Evolutionary conservation across 92 coral and sea anemone species (phyloP).

Genomic region (Paragorgia papillata): DNA sequence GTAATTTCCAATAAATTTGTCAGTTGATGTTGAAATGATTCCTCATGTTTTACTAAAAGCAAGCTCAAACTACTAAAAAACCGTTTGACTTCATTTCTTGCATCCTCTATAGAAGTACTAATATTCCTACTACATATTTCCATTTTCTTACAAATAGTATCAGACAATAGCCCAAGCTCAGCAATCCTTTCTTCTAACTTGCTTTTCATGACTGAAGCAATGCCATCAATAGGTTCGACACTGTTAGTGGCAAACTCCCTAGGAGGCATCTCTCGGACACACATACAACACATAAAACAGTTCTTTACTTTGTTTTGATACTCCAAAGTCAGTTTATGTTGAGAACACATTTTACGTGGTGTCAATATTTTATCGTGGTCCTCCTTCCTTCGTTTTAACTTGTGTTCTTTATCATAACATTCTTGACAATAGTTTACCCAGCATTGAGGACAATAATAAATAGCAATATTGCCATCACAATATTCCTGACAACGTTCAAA

Average conservation of each 20-base stretch:
- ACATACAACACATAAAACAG: slow-evolving; percentile 33
- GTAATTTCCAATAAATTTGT: slow-evolving; percentile 18
- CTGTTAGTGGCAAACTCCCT: slow-evolving; percentile 24
- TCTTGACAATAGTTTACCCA: slow-evolving; percentile 84
- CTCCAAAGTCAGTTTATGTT: slow-evolving; percentile 85
- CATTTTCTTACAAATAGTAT: slow-evolving; percentile 11
- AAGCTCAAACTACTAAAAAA: slow-evolving; percentile 31
- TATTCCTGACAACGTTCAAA: slow-evolving; percentile 71
- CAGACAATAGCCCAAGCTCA: neutral
- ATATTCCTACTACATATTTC: slow-evolving; percentile 13
- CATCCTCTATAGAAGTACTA: slow-evolving; percentile 23
- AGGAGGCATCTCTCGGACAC: slow-evolving; percentile 33
- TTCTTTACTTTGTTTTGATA: slow-evolving; percentile 45
- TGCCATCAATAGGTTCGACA: slow-evolving; percentile 30
- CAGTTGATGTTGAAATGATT: slow-evolving; percentile 36
- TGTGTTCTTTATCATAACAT: slow-evolving; percentile 83
- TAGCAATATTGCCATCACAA: slow-evolving; percentile 74
- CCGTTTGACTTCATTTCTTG: slow-evolving; percentile 39
- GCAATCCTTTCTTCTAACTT: slow-evolving; percentile 24
- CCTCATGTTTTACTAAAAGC: slow-evolving; percentile 34
- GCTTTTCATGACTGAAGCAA: slow-evolving; percentile 19
- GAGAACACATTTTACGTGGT: slow-evolving; percentile 69
- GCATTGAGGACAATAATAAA: slow-evolving; percentile 92
- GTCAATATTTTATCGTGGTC: slow-evolving; percentile 69
- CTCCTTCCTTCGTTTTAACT: slow-evolving; percentile 75